Evolutionary conservation across 2,888 invertebrate genomes (phyloP).

Genomic region (Ypsolopha sequella): DNA sequence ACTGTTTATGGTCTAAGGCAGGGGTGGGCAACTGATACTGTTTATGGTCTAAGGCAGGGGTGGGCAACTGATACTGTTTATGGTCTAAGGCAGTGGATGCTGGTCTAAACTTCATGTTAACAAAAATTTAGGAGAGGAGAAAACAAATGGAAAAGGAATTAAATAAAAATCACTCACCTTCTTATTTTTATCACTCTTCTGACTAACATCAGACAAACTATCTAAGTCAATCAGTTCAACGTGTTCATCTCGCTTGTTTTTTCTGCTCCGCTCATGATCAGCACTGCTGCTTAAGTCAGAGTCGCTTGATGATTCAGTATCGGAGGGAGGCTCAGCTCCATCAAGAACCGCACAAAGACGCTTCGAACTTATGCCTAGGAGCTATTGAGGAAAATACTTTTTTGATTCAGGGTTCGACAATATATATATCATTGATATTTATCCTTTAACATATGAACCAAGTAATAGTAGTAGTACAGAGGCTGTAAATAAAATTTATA

Average conservation of each 20-base stretch:
- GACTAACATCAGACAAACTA: conserved; percentile 25
- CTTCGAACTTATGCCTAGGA: conserved; percentile 72
- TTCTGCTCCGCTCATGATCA: conserved; percentile 60
- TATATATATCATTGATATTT: background rate
- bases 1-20: too few relatives aligned
- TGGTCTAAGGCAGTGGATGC: too few relatives aligned
- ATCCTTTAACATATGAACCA: too few relatives aligned
- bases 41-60: too few relatives aligned
- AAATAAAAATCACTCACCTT: conserved; percentile 25
- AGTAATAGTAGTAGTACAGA: too few relatives aligned
- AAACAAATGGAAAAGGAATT: too few relatives aligned
- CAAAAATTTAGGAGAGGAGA: too few relatives aligned
- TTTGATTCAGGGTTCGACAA: background rate
- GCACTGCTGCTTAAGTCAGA: background rate
- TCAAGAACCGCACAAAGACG: conserved; percentile 68
- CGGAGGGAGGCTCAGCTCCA: conserved; percentile 55
- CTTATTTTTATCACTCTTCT: conserved; percentile 31
- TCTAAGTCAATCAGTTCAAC: conserved; percentile 4
- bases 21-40: too few relatives aligned
- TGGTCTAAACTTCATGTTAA: too few relatives aligned
- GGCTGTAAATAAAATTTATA: too few relatives aligned
- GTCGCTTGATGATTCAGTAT: conserved; percentile 46
- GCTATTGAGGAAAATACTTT: conserved; percentile 21
- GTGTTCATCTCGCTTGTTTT: conserved; percentile 47
- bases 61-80: too few relatives aligned